These are phyloP conservation scores for Drosophila saltans DNA, from an alignment of 1,140 invertebrate genomes.

Conservation along the genomic window DNA sequence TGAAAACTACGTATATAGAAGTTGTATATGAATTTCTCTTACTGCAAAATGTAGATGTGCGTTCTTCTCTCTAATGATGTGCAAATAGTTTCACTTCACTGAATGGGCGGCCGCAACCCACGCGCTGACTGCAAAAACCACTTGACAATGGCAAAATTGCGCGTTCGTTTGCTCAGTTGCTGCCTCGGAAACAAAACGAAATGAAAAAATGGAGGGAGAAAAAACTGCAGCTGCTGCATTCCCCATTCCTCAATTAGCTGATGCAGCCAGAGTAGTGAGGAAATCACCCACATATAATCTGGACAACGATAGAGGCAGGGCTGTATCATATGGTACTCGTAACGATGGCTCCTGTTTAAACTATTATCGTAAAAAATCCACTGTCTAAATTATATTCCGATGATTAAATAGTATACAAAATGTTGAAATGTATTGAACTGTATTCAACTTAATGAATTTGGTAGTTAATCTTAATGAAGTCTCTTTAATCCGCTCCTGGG, in stretches of 20 bases:
- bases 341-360: too few species aligned
- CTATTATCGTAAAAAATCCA: too few species aligned
- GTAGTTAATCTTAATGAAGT: neutral
- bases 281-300: neutral
- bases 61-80: constrained; percentile 60
- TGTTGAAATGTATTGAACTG: too few species aligned
- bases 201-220: neutral
- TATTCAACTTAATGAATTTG: too few species aligned
- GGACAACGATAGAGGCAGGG: neutral
- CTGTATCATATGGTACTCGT: too few species aligned
- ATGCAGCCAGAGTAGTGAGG: constrained; percentile 6
- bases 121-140: constrained; percentile 6
- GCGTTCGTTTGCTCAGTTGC: constrained; percentile 37
- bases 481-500: neutral
- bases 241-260: constrained; percentile 63
- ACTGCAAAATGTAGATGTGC: neutral
- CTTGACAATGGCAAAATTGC: constrained; percentile 20
- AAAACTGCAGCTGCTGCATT: constrained; percentile 24
- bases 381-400: too few species aligned
- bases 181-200: constrained; percentile 21
- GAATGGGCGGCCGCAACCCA: neutral
- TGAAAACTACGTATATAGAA: constrained; percentile 30
- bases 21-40: constrained; percentile 22
- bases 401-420: too few species aligned
- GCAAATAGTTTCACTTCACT: constrained; percentile 52